Evolutionary conservation across 2,113 vertebrate species (phyloP).

Genomic region (Xiphias gladius): DNA sequence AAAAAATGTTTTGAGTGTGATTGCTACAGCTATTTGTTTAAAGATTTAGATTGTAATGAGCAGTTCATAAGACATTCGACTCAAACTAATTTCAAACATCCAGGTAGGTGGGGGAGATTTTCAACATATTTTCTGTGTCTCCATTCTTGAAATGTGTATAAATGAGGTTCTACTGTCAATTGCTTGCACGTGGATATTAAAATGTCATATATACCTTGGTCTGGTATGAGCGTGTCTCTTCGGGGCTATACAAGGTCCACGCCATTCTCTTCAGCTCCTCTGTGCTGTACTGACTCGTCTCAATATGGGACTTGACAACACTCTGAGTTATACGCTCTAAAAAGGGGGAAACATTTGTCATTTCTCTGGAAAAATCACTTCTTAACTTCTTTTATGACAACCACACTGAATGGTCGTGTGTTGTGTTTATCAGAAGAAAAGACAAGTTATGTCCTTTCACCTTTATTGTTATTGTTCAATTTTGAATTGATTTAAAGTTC

Average conservation of each 20-base stretch:
- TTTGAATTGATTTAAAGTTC: background rate
- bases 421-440: too few species aligned
- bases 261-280: conserved; percentile 91
- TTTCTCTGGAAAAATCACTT: background rate
- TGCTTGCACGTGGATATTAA: background rate
- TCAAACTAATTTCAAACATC: background rate
- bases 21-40: background rate
- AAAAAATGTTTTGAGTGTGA: background rate
- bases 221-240: conserved; percentile 89
- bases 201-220: conserved; percentile 82
- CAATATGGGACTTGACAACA: conserved; percentile 91
- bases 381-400: background rate
- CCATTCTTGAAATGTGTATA: background rate
- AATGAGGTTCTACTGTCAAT: background rate
- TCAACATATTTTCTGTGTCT: background rate
- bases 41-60: background rate
- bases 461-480: background rate
- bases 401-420: too few species aligned
- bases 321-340: conserved; percentile 90
- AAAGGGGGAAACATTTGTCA: conserved; percentile 9
- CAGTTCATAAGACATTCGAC: background rate
- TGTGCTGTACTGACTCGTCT: conserved; percentile 91
- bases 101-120: background rate
- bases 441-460: background rate
- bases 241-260: conserved; percentile 88